Base-by-base conservation (phyloP, 2,888 invertebrate genomes). In the Eubasilissa splendida region DNA sequence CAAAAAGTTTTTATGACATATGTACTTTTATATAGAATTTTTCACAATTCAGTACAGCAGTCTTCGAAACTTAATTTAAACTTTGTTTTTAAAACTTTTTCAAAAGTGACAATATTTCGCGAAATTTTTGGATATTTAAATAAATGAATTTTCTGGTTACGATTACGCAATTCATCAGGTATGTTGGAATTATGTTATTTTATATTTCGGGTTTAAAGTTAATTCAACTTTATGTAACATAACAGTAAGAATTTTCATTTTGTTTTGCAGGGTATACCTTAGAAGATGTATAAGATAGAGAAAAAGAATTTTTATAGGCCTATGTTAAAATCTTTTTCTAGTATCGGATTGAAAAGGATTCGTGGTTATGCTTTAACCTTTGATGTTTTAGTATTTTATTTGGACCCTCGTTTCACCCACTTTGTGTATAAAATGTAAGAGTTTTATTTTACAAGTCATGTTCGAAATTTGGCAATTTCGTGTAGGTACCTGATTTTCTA, bases 351-450 rank as follows among this genome's bases (percentile, higher is more conserved):
- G 73, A 71, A 66, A 66, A 65, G 58, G 76, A 80, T 70, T 70
- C 68, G 80, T 53, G 80, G 80, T 76, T 76, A 58, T 66, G 33
- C 56, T 42, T 56, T 58, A 65, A 80, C 80, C 76, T 80, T 80
- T 76, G 80, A 80, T 80, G 80, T 80, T 31, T 59, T 58, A 76
- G 76, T 58, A 76, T 80, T 80, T 79, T 75, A 75, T 58, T 59
- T 53, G 60, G 68, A 56, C 56, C 56, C 56, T 33, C 54, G 71
- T 58, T 73, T 42, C 56, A 22, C 56, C 31, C 31, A 50, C 54
- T 56, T 73, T 73, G 71, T 56, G n/a, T 73, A 58, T 73, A 73
- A 54, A 56, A 56, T 73, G 33, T 56, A 11, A 31, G 42, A 56
- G 56, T 73, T 56, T 56, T 73, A 56, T 73, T 73, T 73, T 31